Evolutionary conservation across 1,140 invertebrate species (phyloP), one percentile per base, ranked within the genome.

Genomic region (Ceratosolen fusciceps): DNA sequence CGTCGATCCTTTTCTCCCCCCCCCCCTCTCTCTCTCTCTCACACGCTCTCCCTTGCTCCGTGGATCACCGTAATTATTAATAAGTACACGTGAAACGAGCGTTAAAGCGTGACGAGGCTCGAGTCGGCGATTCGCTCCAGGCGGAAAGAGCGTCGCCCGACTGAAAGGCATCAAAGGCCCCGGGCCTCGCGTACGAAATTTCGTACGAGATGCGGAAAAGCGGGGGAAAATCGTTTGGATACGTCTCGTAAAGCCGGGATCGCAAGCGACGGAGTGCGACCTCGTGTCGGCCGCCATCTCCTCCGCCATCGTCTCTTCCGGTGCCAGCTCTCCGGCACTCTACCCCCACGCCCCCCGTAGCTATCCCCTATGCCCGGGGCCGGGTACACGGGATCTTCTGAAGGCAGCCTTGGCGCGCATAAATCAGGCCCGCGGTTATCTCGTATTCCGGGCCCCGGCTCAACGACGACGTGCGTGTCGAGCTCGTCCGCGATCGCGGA

Each of bases 1-100:
- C 16, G 16, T 47, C 43, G 7, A 47, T 16, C 16, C 16, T 9
- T 47, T 47, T 9, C 43, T 9, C 43, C 16, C 43, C 16, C 43
- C 16, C 43, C 16, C n/a, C n/a, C n/a, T 24, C 21, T 62, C 26
- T 62, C 58, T 43, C 56, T 31, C n/a, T 65, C 43, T 29, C 24
- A n/a, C 49, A 16, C 49, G 16, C 5, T 37, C 70, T 26, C n/a
- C n/a, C n/a, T n/a, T n/a, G n/a, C n/a, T n/a, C n/a, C n/a, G n/a
- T n/a, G n/a, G n/a, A n/a, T n/a, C n/a, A n/a, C n/a, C n/a, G n/a
- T 21, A 71, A 31, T 72, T 24, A 62, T 34, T 65, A 62, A 72
- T 47, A 58, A 58, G 34, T 47, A 14, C 34, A 68, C 78, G 78
- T 74, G 49, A 74, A 79, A 79, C 74, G 34, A 47, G 26, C 43